Evolutionary conservation across 1,140 invertebrate species (phyloP).

Genomic region (Drosophila pachea): DNA sequence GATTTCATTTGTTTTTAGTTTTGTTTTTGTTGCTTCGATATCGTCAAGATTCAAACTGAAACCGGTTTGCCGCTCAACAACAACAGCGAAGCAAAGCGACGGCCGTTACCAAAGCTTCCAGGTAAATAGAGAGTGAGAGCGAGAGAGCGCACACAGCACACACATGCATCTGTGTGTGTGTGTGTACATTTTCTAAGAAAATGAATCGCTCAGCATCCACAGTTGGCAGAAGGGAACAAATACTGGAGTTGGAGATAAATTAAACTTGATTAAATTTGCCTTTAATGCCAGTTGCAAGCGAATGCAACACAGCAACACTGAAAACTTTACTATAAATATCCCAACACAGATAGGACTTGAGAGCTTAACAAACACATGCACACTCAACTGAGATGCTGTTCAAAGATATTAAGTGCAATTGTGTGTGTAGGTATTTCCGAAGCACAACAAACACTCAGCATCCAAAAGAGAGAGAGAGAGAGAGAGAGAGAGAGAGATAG

Average conservation of each 20-base stretch:
- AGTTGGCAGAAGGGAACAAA: conserved; percentile 7
- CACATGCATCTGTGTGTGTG: conserved; percentile 29
- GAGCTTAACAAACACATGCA: not conserved
- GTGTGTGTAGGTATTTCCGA: conserved; percentile 9
- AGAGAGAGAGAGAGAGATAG: not conserved
- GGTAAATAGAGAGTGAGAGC: conserved; percentile 38
- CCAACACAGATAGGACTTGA: not conserved
- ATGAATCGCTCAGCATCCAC: conserved; percentile 52
- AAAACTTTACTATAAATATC: not conserved
- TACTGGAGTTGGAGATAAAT: not conserved
- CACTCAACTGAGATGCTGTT: not conserved
- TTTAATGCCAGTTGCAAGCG: not conserved
- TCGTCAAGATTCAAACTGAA: conserved; percentile 36
- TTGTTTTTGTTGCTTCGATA: conserved; percentile 27
- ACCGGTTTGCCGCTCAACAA: conserved; percentile 44
- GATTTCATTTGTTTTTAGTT: conserved; percentile 34
- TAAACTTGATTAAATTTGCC: not conserved
- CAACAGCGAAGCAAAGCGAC: conserved; percentile 30
- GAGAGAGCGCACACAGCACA: conserved; percentile 23
- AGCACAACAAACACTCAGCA: not conserved
- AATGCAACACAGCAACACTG: not conserved
- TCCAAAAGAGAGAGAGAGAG: not conserved
- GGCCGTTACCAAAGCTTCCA: conserved; percentile 50
- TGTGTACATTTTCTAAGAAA: conserved; percentile 61
- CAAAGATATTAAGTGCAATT: not conserved